These are phyloP conservation scores for Parnassius mnemosyne DNA, from an alignment of 2,888 invertebrate species.

Conservation along the genomic window DNA sequence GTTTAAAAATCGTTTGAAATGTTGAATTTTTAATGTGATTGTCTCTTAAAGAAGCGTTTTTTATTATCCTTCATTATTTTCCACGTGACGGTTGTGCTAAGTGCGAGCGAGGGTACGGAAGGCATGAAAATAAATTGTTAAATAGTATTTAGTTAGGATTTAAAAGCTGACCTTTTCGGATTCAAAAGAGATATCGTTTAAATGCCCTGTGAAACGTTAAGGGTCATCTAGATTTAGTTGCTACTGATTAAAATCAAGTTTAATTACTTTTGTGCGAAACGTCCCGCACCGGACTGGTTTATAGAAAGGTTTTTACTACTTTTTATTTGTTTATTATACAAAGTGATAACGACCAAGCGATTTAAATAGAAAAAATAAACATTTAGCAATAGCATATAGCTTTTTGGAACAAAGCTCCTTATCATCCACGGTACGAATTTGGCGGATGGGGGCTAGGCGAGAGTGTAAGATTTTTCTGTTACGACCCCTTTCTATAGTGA, in stretches of 20 bases:
- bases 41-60: constrained; percentile 42
- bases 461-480: too few species aligned
- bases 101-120: constrained; percentile 27
- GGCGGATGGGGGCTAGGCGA: too few species aligned
- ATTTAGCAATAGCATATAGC: too few species aligned
- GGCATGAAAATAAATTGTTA: constrained; percentile 22
- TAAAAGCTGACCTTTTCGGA: constrained; percentile 19
- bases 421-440: too few species aligned
- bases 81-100: constrained; percentile 39
- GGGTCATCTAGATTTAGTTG: constrained; percentile 13
- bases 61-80: constrained; percentile 51
- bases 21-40: constrained; percentile 43
- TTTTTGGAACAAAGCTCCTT: too few species aligned
- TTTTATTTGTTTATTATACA: too few species aligned
- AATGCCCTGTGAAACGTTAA: constrained; percentile 3
- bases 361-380: too few species aligned
- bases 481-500: too few species aligned
- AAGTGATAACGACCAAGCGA: too few species aligned
- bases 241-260: constrained; percentile 5
- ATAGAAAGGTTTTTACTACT: too few species aligned
- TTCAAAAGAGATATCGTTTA: constrained; percentile 9
- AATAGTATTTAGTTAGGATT: constrained; percentile 25
- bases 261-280: constrained; percentile 12
- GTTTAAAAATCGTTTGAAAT: constrained; percentile 28
- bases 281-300: neutral